Percentiles rank a stretch among this genome's conserved stretches.
Evolutionary conservation across 2,797 vertebrate genomes (phyloP).

Genomic region (Chloroceryle inda): DNA sequence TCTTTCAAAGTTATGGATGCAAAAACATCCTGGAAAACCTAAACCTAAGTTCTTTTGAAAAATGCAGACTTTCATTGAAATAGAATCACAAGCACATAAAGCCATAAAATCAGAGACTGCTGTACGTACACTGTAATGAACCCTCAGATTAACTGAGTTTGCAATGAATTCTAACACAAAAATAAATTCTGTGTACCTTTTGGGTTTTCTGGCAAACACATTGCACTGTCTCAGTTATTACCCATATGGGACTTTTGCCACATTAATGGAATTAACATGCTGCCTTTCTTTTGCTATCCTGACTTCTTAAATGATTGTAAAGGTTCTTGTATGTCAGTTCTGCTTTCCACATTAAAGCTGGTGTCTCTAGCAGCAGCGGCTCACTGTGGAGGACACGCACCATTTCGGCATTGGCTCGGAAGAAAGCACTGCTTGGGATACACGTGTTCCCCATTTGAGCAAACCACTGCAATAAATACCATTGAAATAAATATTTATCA

Average conservation of each 20-base stretch:
- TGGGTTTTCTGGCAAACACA: background rate
- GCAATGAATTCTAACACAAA: background rate
- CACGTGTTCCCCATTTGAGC: background rate
- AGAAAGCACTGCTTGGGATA: background rate
- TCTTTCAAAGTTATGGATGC: background rate
- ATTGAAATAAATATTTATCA: slow-evolving; percentile 44
- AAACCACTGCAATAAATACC: background rate
- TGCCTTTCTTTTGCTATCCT: background rate
- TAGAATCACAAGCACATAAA: slow-evolving; percentile 21
- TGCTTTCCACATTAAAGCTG: background rate
- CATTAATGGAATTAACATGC: slow-evolving; percentile 3
- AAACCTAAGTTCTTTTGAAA: background rate
- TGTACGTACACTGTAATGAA: background rate
- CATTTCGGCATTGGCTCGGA: background rate
- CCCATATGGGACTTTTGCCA: background rate
- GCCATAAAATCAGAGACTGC: background rate
- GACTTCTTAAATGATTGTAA: background rate
- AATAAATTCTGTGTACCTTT: background rate
- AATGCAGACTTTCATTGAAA: background rate
- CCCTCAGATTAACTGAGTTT: background rate
- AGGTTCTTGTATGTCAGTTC: background rate
- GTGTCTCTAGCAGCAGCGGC: background rate
- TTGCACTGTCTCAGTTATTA: background rate
- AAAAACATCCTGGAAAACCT: slow-evolving; percentile 13
- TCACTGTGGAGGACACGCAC: background rate